These are phyloP conservation scores for Pangasius mekongensis DNA, from an alignment of 2,797 vertebrate genomes.

Conservation along the genomic window DNA sequence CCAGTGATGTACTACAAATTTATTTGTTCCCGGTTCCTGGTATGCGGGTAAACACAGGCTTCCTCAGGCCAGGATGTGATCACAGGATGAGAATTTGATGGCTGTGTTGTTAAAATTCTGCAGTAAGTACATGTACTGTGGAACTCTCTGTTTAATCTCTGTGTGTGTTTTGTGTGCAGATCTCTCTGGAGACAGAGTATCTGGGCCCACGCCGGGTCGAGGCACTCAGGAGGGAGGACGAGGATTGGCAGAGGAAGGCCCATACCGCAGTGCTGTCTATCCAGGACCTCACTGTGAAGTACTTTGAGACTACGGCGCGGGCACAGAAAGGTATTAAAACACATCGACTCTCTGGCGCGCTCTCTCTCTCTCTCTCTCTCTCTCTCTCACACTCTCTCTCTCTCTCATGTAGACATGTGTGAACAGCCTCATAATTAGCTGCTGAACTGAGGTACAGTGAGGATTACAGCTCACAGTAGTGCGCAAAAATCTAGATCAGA, in stretches of 20 bases:
- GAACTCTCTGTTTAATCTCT: neutral
- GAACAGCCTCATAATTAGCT: neutral
- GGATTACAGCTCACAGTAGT: neutral
- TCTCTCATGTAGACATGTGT: neutral
- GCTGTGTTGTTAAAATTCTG: neutral
- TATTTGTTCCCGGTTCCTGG: too few species aligned
- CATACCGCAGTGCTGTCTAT: conserved; percentile 92
- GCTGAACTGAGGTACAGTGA: neutral
- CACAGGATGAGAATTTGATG: neutral
- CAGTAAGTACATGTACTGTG: neutral
- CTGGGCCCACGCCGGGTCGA: conserved; percentile 94
- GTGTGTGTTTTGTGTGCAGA: conserved; percentile 72
- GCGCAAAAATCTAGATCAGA: neutral
- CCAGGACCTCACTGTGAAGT: conserved; percentile 96
- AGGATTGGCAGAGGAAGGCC: conserved; percentile 95
- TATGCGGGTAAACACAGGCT: neutral
- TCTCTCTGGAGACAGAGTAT: conserved; percentile 94
- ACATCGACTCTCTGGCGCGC: too few species aligned
- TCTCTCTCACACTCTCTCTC: neutral
- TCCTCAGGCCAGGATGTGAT: neutral
- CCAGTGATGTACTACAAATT: neutral
- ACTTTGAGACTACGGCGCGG: conserved; percentile 94
- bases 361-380: neutral
- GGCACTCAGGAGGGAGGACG: conserved; percentile 88
- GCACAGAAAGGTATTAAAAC: conserved; percentile 87